Percentiles rank a stretch among this genome's conserved stretches.
Evolutionary conservation across 2,113 vertebrate species (phyloP).

Genomic region (Silurus meridionalis): DNA sequence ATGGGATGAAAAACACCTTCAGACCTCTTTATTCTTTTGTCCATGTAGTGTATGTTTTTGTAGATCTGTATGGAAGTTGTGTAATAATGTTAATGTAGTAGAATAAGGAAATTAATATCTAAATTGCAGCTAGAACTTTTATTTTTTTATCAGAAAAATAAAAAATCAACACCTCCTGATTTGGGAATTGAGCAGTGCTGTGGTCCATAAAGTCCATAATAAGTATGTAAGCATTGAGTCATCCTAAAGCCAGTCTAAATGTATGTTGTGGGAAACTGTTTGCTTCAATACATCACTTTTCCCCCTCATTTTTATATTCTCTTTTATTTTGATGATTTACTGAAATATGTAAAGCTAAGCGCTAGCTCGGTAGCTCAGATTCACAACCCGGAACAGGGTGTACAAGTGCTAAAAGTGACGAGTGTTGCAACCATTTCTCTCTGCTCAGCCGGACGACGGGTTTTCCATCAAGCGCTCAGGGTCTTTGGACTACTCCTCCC

Average conservation of each 20-base stretch:
- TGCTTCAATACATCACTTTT: background rate
- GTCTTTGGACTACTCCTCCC: conserved; percentile 99
- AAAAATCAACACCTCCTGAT: background rate
- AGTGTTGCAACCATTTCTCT: conserved; percentile 86
- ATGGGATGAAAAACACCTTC: too few species aligned
- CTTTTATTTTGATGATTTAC: background rate
- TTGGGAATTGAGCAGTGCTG: background rate
- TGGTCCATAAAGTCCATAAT: background rate
- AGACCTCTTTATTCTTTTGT: background rate
- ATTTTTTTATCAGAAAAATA: too few species aligned
- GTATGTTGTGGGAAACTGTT: background rate
- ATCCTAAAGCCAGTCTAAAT: background rate
- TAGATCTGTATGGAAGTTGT: background rate
- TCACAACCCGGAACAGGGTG: conserved; percentile 13
- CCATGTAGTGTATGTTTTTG: background rate
- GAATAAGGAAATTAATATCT: background rate
- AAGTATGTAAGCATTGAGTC: background rate
- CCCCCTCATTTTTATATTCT: background rate
- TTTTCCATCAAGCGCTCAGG: conserved; percentile 99
- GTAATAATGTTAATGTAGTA: background rate
- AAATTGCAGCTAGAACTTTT: background rate
- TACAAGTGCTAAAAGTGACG: conserved; percentile 62
- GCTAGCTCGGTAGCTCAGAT: background rate
- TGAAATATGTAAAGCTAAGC: background rate
- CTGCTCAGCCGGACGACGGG: conserved; percentile 97